Percentiles rank a stretch among this genome's conserved stretches.
phyloP scores from a whole-genome alignment of 2,113 vertebrate genomes.

The Atherinomorus stipes region DNA sequence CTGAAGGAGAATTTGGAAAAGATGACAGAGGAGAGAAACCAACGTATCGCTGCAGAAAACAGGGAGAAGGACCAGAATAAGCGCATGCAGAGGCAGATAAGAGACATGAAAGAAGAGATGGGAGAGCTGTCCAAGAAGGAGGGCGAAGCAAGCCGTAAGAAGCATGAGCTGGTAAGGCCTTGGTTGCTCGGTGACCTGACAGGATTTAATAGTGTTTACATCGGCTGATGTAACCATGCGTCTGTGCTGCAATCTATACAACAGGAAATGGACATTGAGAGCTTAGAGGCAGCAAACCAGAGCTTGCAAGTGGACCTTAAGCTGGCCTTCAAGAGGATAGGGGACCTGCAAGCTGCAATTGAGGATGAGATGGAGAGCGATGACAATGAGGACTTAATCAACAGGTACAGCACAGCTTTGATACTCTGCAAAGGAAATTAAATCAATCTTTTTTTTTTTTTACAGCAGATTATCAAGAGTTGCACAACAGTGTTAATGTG shows the following conservation, averaged over 20 bases:
- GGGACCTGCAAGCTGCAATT: slow-evolving; percentile 97
- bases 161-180: slow-evolving; percentile 92
- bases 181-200: slow-evolving; percentile 5
- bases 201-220: slow-evolving; percentile 12
- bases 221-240: slow-evolving; percentile 17
- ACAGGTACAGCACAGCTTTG: slow-evolving; percentile 85
- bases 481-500: background rate
- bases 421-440: background rate
- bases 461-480: background rate
- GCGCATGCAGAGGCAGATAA: slow-evolving; percentile 91
- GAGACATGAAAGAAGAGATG: slow-evolving; percentile 96
- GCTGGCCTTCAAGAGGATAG: slow-evolving; percentile 97
- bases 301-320: slow-evolving; percentile 98
- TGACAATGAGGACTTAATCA: slow-evolving; percentile 95
- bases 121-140: slow-evolving; percentile 94
- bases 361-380: slow-evolving; percentile 99
- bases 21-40: slow-evolving; percentile 93
- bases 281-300: slow-evolving; percentile 96
- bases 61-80: slow-evolving; percentile 98
- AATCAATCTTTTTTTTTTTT: background rate
- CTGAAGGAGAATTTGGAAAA: slow-evolving; percentile 98
- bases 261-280: slow-evolving; percentile 98
- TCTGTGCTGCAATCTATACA: slow-evolving; percentile 22
- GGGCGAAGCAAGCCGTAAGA: slow-evolving; percentile 95
- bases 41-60: slow-evolving; percentile 87